Evolutionary conservation across 2,797 vertebrate species (phyloP).

Genomic region (Arnoldichthys spilopterus): DNA sequence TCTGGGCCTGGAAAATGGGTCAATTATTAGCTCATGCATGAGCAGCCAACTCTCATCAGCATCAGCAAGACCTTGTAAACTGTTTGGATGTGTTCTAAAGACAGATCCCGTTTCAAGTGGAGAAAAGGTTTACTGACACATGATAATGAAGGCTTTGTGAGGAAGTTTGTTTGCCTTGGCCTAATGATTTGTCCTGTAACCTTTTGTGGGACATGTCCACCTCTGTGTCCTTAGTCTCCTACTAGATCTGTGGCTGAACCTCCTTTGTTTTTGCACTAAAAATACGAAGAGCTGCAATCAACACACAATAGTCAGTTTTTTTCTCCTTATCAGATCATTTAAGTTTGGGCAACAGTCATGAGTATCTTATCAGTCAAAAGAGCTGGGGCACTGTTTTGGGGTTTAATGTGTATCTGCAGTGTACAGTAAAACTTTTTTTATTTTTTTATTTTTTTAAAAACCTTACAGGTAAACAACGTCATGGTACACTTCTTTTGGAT

Average conservation of each 20-base stretch:
- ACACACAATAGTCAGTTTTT: not conserved
- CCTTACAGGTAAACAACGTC: no score
- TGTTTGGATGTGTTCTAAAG: slow-evolving; percentile 53
- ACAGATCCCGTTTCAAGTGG: slow-evolving; percentile 38
- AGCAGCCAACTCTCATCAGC: slow-evolving; percentile 55
- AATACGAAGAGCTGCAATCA: slow-evolving; percentile 64
- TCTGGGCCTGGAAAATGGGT: slow-evolving; percentile 66
- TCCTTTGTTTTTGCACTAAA: slow-evolving; percentile 65
- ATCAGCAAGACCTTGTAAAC: slow-evolving; percentile 45
- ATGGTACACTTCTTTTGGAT: not conserved
- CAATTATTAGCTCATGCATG: slow-evolving; percentile 65
- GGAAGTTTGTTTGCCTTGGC: slow-evolving; percentile 63
- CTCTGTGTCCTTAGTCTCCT: slow-evolving; percentile 11
- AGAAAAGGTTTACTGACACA: slow-evolving; percentile 54
- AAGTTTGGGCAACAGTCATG: not conserved
- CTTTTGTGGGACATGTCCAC: slow-evolving; percentile 63
- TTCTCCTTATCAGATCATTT: slow-evolving; percentile 20
- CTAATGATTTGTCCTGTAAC: slow-evolving; percentile 66
- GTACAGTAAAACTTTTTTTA: no score
- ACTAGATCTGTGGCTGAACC: slow-evolving; percentile 54
- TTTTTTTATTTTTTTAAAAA: no score
- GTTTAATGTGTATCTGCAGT: not conserved
- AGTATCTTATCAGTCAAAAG: no score
- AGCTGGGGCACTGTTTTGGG: not conserved
- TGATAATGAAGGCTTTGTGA: slow-evolving; percentile 53